These are phyloP conservation scores for Tenthredo amoena DNA, from an alignment of 2,888 invertebrate genomes.

Conservation along the genomic window DNA sequence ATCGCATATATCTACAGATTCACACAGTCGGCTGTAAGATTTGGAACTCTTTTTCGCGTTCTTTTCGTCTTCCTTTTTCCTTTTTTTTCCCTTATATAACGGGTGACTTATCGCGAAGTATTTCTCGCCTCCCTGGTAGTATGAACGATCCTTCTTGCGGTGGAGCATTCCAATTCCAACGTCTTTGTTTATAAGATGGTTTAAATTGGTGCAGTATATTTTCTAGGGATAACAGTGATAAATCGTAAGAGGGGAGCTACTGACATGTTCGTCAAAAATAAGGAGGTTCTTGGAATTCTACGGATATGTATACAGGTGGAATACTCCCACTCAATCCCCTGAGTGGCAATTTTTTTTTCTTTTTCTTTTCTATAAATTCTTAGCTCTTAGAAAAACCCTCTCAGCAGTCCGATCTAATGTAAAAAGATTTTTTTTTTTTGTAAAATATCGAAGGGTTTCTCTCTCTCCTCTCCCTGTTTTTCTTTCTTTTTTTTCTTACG, in stretches of 20 bases:
- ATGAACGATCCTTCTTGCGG: slow-evolving; percentile 19
- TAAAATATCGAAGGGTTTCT: not conserved
- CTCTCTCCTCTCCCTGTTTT: not conserved
- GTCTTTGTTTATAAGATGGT: slow-evolving; percentile 47
- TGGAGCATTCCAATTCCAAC: slow-evolving; percentile 37
- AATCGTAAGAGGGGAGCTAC: slow-evolving; percentile 6
- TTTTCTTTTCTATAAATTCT: not conserved
- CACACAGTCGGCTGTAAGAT: not conserved
- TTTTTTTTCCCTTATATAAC: not conserved
- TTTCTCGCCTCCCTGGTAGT: slow-evolving; percentile 6
- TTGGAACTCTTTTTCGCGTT: not conserved
- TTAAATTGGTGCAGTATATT: slow-evolving; percentile 48
- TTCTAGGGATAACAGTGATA: slow-evolving; percentile 47
- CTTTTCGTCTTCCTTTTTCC: not conserved
- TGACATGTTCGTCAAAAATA: slow-evolving; percentile 46
- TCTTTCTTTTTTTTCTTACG: not conserved
- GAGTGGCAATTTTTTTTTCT: slow-evolving; percentile 28
- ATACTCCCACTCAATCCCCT: slow-evolving; percentile 8
- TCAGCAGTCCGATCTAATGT: not conserved
- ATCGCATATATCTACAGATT: not conserved
- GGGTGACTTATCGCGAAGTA: slow-evolving; percentile 40
- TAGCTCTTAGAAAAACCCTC: not conserved
- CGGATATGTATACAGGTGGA: slow-evolving; percentile 11
- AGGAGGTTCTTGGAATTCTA: slow-evolving; percentile 18
- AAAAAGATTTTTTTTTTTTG: not conserved